These are phyloP conservation scores for Sphecodes monilicornis DNA, from an alignment of 2,888 invertebrate genomes.

Conservation along the genomic window DNA sequence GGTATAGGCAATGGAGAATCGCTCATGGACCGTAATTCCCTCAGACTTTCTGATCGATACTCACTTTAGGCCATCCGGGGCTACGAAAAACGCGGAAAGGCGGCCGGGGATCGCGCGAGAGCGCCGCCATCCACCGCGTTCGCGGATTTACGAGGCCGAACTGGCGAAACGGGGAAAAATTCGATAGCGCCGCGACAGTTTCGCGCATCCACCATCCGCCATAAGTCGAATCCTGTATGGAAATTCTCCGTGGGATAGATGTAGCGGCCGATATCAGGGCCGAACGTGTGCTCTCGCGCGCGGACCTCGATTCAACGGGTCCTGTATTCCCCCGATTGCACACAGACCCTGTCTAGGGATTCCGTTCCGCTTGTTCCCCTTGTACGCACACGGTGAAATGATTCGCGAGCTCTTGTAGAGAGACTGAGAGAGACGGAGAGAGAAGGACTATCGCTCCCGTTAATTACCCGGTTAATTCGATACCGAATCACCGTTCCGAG, in stretches of 20 bases:
- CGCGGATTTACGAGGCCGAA: slow-evolving; percentile 59
- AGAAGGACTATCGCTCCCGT: slow-evolving; percentile 12
- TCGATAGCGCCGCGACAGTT: slow-evolving; percentile 49
- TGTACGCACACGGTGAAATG: slow-evolving; percentile 20
- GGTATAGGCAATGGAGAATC: slow-evolving; percentile 79
- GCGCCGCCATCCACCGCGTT: background rate
- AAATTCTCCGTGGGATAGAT: slow-evolving; percentile 45
- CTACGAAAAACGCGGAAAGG: slow-evolving; percentile 53
- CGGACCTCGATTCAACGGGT: slow-evolving; percentile 29
- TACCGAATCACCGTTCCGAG: slow-evolving; percentile 34
- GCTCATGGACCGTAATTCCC: slow-evolving; percentile 79
- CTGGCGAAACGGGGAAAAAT: slow-evolving; percentile 52
- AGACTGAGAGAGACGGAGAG: background rate
- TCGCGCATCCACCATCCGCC: slow-evolving; percentile 44
- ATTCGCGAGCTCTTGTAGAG: background rate
- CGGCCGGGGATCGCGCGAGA: slow-evolving; percentile 22
- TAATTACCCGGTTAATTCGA: slow-evolving; percentile 40
- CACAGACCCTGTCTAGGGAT: slow-evolving; percentile 17
- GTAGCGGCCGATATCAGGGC: slow-evolving; percentile 32
- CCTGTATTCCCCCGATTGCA: slow-evolving; percentile 40
- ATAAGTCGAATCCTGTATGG: slow-evolving; percentile 54
- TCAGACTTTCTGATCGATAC: slow-evolving; percentile 81
- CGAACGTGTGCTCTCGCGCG: slow-evolving; percentile 13
- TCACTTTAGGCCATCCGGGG: slow-evolving; percentile 71
- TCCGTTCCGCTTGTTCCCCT: slow-evolving; percentile 19